phyloP scores from a whole-genome alignment of 2,888 invertebrate species.

The Deilephila elpenor region DNA sequence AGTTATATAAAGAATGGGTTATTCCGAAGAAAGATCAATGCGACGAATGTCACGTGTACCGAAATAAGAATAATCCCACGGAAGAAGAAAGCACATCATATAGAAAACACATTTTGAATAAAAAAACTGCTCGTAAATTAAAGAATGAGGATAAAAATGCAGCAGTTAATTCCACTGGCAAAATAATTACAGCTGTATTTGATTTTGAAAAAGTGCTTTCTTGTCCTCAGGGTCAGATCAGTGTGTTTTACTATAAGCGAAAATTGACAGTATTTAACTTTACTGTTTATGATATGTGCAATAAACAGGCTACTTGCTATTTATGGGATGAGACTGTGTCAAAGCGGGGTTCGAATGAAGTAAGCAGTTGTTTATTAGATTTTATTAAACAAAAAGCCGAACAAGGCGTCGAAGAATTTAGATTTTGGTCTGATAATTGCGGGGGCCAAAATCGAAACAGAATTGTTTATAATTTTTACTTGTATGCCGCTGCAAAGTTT shows the following conservation, averaged over 20 bases:
- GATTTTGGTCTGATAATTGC: slow-evolving; percentile 32
- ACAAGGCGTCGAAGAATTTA: slow-evolving; percentile 24
- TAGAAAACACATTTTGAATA: not conserved
- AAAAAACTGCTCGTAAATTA: not conserved
- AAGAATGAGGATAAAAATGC: not conserved
- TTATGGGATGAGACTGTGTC: not conserved
- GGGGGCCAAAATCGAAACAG: slow-evolving; percentile 32
- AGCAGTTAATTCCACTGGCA: not conserved
- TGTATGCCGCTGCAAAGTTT: slow-evolving; percentile 31
- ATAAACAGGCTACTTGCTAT: not conserved
- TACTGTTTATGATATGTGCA: not conserved
- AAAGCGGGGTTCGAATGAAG: not conserved
- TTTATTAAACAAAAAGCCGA: not conserved
- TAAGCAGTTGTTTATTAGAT: not conserved
- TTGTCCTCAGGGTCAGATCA: not conserved
- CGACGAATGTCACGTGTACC: not conserved
- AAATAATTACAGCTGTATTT: not conserved
- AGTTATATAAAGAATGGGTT: not conserved
- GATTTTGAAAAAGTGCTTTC: not conserved
- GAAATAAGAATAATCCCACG: not conserved
- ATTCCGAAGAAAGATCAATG: not conserved
- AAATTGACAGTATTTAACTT: not conserved
- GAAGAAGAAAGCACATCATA: not conserved
- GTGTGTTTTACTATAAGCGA: not conserved
- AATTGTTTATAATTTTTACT: slow-evolving; percentile 34